Conservation (phyloP, 2,797 vertebrate genomes). For the Atherinosoma microstoma region DNA sequence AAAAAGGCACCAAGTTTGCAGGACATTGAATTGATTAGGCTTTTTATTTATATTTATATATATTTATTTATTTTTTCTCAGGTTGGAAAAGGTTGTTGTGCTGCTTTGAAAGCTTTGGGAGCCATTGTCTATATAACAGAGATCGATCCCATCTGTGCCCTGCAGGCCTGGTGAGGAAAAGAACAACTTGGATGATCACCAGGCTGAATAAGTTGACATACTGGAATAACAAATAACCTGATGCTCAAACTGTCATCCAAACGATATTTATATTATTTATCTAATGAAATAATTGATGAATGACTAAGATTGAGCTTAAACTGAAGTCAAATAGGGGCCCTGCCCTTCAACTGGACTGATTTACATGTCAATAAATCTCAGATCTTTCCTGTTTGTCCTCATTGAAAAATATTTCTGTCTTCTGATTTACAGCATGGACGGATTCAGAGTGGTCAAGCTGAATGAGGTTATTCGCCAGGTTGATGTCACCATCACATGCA, state of each 20-base stretch:
- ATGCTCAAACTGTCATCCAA: background rate
- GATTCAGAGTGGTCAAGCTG: slow-evolving; percentile 94
- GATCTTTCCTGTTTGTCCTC: slow-evolving; percentile 8
- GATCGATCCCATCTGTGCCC: slow-evolving; percentile 95
- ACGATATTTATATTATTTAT: slow-evolving; percentile 2
- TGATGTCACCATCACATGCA: slow-evolving; percentile 95
- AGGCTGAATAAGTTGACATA: slow-evolving; percentile 11
- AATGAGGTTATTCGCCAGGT: slow-evolving; percentile 94
- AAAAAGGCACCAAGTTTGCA: no score
- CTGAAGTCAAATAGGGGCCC: background rate
- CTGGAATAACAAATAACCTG: background rate
- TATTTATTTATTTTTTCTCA: slow-evolving; percentile 57
- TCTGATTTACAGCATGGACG: slow-evolving; percentile 90
- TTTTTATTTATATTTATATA: background rate
- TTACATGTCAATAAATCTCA: slow-evolving; percentile 27
- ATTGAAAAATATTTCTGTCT: slow-evolving; percentile 7
- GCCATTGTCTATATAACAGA: slow-evolving; percentile 92
- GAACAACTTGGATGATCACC: slow-evolving; percentile 1
- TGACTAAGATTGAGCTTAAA: slow-evolving; percentile 9
- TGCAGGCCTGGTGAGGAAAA: slow-evolving; percentile 91
- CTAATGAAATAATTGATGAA: slow-evolving; percentile 1
- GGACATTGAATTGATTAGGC: background rate
- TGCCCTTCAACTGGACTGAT: slow-evolving; percentile 6
- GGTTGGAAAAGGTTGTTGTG: slow-evolving; percentile 96
- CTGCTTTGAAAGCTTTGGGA: slow-evolving; percentile 93